Conservation (phyloP, 2,888 invertebrate genomes). For the Nesidiocoris tenuis region DNA sequence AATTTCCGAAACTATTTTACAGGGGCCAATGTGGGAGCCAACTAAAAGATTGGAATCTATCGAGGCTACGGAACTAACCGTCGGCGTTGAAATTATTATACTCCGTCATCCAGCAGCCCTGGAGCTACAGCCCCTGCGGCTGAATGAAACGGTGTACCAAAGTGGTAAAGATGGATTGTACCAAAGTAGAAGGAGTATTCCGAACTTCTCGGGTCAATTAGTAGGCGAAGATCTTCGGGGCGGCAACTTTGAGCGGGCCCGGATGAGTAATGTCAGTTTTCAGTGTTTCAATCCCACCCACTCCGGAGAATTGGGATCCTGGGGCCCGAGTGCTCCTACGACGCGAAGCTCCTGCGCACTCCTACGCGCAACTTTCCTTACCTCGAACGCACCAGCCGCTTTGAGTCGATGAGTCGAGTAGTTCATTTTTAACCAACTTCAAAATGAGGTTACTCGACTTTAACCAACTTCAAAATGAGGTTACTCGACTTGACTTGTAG, state of each 20-base stretch:
- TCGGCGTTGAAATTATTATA: neutral
- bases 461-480: too few species aligned
- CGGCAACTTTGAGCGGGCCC: neutral
- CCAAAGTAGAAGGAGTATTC: too few species aligned
- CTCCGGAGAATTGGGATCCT: too few species aligned
- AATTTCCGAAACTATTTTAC: neutral
- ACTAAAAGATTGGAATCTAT: neutral
- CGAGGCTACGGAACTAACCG: neutral
- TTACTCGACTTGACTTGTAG: too few species aligned
- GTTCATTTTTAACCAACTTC: too few species aligned
- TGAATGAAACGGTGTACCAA: neutral
- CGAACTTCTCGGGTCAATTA: neutral
- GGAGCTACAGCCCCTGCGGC: neutral
- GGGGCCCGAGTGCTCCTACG: too few species aligned
- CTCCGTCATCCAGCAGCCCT: neutral
- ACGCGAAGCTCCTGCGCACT: too few species aligned
- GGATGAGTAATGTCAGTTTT: neutral
- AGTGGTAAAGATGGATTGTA: too few species aligned
- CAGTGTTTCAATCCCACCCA: neutral
- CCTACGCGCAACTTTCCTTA: too few species aligned
- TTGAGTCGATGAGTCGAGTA: too few species aligned
- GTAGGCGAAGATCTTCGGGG: neutral
- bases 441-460: too few species aligned
- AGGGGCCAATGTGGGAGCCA: neutral
- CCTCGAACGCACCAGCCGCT: too few species aligned